A percentile compares a stretch with the other conserved stretches of the same genome.
Evolutionary conservation across 2,113 vertebrate genomes (phyloP).

Genomic region (Potamarius usumacintae): DNA sequence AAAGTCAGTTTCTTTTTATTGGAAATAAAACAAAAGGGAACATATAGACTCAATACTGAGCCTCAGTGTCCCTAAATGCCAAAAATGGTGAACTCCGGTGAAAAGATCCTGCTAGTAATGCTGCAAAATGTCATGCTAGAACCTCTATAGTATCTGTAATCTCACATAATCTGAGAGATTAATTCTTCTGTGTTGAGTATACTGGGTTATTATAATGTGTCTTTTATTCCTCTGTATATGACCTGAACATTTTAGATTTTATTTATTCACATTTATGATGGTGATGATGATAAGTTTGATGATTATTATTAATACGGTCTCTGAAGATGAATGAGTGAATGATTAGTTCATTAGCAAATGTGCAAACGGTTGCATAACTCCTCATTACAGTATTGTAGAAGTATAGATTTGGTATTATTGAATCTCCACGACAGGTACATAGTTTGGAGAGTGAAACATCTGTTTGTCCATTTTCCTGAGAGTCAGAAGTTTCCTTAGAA

Average conservation of each 20-base stretch:
- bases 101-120: not conserved
- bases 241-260: not conserved
- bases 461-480: constrained; percentile 9
- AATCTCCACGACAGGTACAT: not conserved
- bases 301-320: not conserved
- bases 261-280: not conserved
- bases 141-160: not conserved
- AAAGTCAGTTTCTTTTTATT: not conserved
- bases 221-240: not conserved
- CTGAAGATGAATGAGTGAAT: not conserved
- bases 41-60: not conserved
- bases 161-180: not conserved
- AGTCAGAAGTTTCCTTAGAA: constrained; percentile 79
- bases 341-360: not conserved
- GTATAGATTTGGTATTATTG: not conserved
- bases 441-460: not conserved
- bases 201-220: not conserved
- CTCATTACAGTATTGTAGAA: not conserved
- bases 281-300: not conserved
- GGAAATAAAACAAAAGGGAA: not conserved
- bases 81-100: not conserved
- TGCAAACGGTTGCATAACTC: not conserved
- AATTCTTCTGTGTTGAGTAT: not conserved
- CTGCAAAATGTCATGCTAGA: not conserved
- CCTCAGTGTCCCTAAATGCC: not conserved